Evolutionary conservation across 1,140 invertebrate genomes (phyloP).

Genomic region (Linepithema humile): DNA sequence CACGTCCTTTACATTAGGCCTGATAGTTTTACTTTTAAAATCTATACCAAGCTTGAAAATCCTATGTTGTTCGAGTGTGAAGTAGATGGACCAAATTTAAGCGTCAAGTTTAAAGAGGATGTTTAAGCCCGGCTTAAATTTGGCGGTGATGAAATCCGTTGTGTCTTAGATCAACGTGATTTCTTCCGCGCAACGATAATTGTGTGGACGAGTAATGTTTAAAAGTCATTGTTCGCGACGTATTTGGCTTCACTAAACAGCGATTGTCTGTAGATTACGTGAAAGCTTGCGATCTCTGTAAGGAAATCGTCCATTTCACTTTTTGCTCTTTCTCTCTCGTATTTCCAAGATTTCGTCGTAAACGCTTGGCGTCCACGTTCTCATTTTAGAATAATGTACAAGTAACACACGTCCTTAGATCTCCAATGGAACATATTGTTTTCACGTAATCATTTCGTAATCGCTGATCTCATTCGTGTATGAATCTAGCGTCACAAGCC

Average conservation of each 20-base stretch:
- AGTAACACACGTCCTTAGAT: slow-evolving; percentile 48
- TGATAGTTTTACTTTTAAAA: slow-evolving; percentile 70
- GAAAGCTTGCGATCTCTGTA: slow-evolving; percentile 56
- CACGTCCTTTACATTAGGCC: slow-evolving; percentile 52
- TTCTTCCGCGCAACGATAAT: slow-evolving; percentile 47
- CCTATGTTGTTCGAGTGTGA: slow-evolving; percentile 68
- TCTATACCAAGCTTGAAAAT: slow-evolving; percentile 62
- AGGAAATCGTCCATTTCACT: slow-evolving; percentile 60
- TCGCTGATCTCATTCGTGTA: slow-evolving; percentile 42
- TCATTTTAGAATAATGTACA: slow-evolving; percentile 56
- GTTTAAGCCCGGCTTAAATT: slow-evolving; percentile 63
- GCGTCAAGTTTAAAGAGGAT: slow-evolving; percentile 62
- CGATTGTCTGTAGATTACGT: slow-evolving; percentile 69
- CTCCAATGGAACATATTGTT: slow-evolving; percentile 41
- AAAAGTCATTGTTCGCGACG: slow-evolving; percentile 57
- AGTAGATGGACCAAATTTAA: slow-evolving; percentile 65
- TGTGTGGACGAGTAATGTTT: slow-evolving; percentile 49
- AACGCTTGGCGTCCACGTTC: slow-evolving; percentile 57
- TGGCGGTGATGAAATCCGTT: slow-evolving; percentile 20
- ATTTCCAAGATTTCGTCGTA: slow-evolving; percentile 59
- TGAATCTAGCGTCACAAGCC: slow-evolving; percentile 46
- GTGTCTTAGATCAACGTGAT: slow-evolving; percentile 61
- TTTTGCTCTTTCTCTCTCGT: slow-evolving; percentile 62
- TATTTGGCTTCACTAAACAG: slow-evolving; percentile 63
- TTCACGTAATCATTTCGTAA: slow-evolving; percentile 50